Conservation (phyloP, 2,888 invertebrate genomes). For the Rhogogaster chlorosoma region DNA sequence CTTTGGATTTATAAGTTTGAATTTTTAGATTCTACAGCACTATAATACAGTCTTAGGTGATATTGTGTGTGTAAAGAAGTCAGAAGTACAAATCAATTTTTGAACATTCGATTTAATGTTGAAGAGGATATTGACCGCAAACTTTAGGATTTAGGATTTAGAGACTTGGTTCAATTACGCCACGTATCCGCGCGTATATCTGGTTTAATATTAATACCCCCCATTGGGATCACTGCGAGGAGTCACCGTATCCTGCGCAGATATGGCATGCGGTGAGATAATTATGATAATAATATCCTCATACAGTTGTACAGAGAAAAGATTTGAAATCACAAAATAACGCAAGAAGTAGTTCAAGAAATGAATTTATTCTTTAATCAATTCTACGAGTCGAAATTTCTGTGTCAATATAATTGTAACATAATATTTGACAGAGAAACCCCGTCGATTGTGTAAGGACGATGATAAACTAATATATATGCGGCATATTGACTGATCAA, state of each 20-base stretch:
- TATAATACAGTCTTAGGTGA: background rate
- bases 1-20: background rate
- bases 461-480: background rate
- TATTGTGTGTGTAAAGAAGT: background rate
- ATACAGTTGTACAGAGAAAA: background rate
- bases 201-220: background rate
- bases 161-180: background rate
- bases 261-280: background rate
- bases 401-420: background rate
- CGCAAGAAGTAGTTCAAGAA: background rate
- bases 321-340: background rate
- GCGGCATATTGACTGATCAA: background rate
- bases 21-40: background rate
- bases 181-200: background rate
- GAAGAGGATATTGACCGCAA: background rate
- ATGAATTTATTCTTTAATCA: background rate
- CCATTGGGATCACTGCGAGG: background rate
- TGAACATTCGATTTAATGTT: background rate
- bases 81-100: background rate
- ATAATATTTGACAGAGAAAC: background rate
- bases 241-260: background rate
- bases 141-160: background rate
- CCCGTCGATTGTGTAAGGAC: background rate
- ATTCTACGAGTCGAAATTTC: background rate
- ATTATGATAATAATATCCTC: background rate